Evolutionary conservation across 2,888 invertebrate genomes (phyloP).

Genomic region (Drosophila diplacantha): DNA sequence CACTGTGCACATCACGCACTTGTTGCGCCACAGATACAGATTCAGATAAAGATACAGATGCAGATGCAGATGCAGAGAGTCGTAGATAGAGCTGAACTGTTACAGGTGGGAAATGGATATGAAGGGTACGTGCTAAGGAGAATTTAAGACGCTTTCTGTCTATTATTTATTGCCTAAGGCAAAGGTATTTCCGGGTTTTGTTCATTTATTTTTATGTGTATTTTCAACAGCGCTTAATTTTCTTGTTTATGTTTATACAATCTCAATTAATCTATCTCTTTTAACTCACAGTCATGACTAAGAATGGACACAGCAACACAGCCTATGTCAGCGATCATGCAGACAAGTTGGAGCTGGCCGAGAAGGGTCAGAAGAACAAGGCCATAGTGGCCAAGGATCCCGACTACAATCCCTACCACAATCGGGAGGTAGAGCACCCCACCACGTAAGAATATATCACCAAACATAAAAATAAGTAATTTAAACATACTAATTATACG

Average conservation of each 20-base stretch:
- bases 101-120: not conserved
- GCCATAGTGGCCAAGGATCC: slow-evolving; percentile 66
- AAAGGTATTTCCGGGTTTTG: not conserved
- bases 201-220: not conserved
- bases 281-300: slow-evolving; percentile 66
- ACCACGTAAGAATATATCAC: slow-evolving; percentile 82
- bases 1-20: slow-evolving; percentile 40
- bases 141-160: not conserved
- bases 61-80: not conserved
- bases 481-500: not conserved
- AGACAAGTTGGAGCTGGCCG: slow-evolving; percentile 74
- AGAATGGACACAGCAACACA: slow-evolving; percentile 76
- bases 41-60: slow-evolving; percentile 6
- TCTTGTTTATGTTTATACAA: not conserved
- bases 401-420: slow-evolving; percentile 83
- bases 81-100: not conserved
- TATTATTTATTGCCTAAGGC: not conserved
- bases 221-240: not conserved
- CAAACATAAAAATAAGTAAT: not conserved
- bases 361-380: slow-evolving; percentile 70
- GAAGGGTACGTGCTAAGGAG: not conserved
- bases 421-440: slow-evolving; percentile 83
- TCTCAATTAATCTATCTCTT: not conserved
- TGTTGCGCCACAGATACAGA: slow-evolving; percentile 30
- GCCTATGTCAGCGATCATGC: slow-evolving; percentile 75